Evolutionary conservation across 2,888 invertebrate species (phyloP), one percentile per base, ranked within the genome.

Genomic region (Hipparchia semele): DNA sequence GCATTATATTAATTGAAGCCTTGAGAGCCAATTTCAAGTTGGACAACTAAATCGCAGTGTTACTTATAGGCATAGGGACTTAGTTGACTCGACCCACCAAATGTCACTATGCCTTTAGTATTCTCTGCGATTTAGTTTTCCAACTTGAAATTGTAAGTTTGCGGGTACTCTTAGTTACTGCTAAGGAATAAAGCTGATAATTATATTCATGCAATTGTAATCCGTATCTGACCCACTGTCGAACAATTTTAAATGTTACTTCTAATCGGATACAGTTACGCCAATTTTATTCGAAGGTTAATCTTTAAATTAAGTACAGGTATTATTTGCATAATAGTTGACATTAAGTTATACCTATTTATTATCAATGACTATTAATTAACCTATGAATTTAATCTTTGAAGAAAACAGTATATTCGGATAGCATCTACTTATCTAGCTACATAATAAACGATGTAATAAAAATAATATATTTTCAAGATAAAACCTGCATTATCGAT

Each of bases 181-280:
- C 58, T 61, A 7, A 45, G 13, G 12, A 64, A 8, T 54, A 33
- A 12, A 33, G 10, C 8, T 10, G 9, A 49, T 60, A 65, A 72
- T 46, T 49, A 23, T 56, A 60, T 12, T 62, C 56, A 39, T 70
- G 66, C 49, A 62, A 70, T 51, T 23, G 33, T 58, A 73, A 73
- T 73, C 70, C 67, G 73, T n/a, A 58, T 58, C 67, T 70, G 73
- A 70, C 70, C 62, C 61, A 62, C 67, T 70, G 56, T 12, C 10
- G 62, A 45, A 51, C 53, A 39, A 13, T 54, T 45, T 62, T 45
- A 54, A 59, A 68, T 56, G 58, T 58, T 54, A 56, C 10, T 45
- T 23, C 54, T 64, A 23, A 68, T 64, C 23, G n/a, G 62, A 66
- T 46, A 39, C 7, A 45, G 53, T 70, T 53, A 60, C 54, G 70